These are phyloP conservation scores for Xanthia togata DNA, from an alignment of 2,888 invertebrate genomes.

Conservation along the genomic window DNA sequence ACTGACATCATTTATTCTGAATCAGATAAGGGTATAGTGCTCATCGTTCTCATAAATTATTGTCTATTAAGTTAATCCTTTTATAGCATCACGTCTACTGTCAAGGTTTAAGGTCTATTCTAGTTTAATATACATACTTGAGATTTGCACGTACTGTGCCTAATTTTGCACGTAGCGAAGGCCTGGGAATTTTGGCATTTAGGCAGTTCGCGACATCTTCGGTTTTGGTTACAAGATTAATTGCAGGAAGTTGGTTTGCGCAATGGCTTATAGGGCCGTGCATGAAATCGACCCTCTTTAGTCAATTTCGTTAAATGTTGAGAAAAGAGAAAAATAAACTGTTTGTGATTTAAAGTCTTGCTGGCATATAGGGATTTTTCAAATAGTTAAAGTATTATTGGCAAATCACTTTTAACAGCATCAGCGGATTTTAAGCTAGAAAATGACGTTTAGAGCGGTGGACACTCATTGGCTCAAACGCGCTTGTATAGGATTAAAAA, in stretches of 20 bases:
- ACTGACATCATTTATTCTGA: constrained; percentile 32
- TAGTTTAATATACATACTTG: background rate
- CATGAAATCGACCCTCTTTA: no score
- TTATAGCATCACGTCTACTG: constrained; percentile 35
- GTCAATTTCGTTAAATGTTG: no score
- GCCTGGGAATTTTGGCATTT: constrained; percentile 15
- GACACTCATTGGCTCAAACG: background rate
- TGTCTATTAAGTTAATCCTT: constrained; percentile 32
- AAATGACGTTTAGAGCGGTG: background rate
- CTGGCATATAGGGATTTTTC: no score
- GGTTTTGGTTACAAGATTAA: background rate
- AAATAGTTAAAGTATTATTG: no score
- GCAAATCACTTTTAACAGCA: no score
- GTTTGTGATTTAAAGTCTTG: no score
- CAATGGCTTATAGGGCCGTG: no score
- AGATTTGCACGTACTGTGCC: constrained; percentile 13
- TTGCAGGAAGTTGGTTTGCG: no score
- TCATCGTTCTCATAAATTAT: constrained; percentile 27
- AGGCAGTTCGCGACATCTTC: background rate
- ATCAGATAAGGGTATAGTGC: constrained; percentile 32
- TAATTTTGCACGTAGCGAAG: constrained; percentile 20
- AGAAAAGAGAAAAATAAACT: no score
- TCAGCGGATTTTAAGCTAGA: background rate
- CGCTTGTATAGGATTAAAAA: background rate
- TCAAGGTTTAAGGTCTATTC: constrained; percentile 38